Evolutionary conservation across 2,888 invertebrate species (phyloP).

Genomic region (Lypha dubia): DNA sequence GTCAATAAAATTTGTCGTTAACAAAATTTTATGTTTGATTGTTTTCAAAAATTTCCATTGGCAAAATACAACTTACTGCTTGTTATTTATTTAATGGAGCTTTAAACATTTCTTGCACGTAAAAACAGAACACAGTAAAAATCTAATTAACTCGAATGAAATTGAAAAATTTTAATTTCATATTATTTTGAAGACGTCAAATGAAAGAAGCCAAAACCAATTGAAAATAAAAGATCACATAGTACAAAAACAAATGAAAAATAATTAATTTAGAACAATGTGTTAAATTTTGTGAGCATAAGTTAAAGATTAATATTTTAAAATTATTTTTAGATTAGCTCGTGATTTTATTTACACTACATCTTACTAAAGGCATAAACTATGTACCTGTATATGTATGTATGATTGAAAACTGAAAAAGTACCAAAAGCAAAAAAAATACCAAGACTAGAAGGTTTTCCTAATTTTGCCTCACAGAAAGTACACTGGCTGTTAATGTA

Average conservation of each 20-base stretch:
- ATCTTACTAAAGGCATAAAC: too few species aligned
- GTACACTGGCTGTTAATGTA: too few species aligned
- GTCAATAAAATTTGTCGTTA: slow-evolving; percentile 43
- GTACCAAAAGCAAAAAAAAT: too few species aligned
- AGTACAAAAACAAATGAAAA: background rate
- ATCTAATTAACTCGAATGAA: slow-evolving; percentile 81
- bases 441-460: too few species aligned
- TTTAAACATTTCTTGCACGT: slow-evolving; percentile 55
- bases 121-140: slow-evolving; percentile 71
- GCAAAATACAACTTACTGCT: background rate
- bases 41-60: slow-evolving; percentile 3
- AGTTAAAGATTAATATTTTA: too few species aligned
- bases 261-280: too few species aligned
- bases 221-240: background rate
- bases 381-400: too few species aligned
- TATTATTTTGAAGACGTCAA: background rate
- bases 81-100: slow-evolving; percentile 17
- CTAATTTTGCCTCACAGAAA: too few species aligned
- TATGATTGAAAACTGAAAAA: too few species aligned
- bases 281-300: too few species aligned
- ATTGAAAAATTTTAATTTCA: slow-evolving; percentile 61
- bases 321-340: too few species aligned
- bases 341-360: too few species aligned
- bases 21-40: slow-evolving; percentile 17
- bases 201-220: background rate